Percentiles rank a stretch among this genome's conserved stretches.
Conservation (phyloP, 2,797 vertebrate genomes). For the Enteromius unitaeniatus region DNA sequence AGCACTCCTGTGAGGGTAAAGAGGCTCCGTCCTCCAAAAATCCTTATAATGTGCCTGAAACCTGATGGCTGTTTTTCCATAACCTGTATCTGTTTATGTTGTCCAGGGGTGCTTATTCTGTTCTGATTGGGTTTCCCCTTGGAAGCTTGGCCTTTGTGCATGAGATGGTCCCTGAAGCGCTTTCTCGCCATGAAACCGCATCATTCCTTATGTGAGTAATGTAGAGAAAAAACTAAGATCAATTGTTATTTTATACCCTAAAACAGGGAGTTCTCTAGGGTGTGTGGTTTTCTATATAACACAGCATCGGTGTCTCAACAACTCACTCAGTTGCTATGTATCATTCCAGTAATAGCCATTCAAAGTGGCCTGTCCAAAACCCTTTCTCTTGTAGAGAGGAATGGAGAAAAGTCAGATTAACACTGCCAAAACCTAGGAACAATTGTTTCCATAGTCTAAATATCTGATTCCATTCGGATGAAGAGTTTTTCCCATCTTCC, state of each 20-base stretch:
- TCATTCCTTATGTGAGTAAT: constrained; percentile 59
- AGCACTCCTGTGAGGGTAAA: constrained; percentile 66
- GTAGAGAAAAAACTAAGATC: constrained; percentile 20
- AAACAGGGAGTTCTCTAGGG: constrained; percentile 45
- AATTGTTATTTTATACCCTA: constrained; percentile 41
- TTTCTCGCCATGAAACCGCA: constrained; percentile 50
- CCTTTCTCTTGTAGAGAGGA: constrained; percentile 30
- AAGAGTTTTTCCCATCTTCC: constrained; percentile 9
- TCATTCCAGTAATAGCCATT: constrained; percentile 47
- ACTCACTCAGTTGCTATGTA: constrained; percentile 44
- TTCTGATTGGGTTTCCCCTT: constrained; percentile 47
- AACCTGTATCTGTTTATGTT: constrained; percentile 47
- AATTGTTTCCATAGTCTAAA: constrained; percentile 36
- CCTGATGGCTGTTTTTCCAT: constrained; percentile 62
- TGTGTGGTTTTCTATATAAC: constrained; percentile 46
- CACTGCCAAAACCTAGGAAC: constrained; percentile 45
- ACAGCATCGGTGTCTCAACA: constrained; percentile 41
- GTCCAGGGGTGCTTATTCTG: constrained; percentile 62
- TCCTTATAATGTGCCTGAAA: constrained; percentile 54
- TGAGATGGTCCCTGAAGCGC: constrained; percentile 30
- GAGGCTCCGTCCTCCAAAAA: constrained; percentile 37
- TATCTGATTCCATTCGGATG: constrained; percentile 33
- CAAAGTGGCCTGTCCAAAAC: constrained; percentile 24
- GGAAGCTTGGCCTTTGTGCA: constrained; percentile 32
- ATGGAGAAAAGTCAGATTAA: constrained; percentile 35